Conservation (phyloP, 2,888 invertebrate genomes). For the Tromatobia lineatoria region DNA sequence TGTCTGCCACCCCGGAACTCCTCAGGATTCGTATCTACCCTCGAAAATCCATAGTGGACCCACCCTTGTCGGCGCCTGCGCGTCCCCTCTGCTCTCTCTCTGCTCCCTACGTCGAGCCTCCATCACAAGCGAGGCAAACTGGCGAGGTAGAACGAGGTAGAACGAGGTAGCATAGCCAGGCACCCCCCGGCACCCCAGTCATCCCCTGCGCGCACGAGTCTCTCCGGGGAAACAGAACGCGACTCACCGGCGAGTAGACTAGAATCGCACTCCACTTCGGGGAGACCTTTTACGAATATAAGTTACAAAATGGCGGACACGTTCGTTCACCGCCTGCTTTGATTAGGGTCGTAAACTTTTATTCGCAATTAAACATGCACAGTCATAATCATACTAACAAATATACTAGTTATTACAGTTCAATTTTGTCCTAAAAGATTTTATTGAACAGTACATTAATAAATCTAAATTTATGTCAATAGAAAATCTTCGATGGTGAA, state of each 20-base stretch:
- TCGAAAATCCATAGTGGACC: slow-evolving; percentile 85
- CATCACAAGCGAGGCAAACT: slow-evolving; percentile 49
- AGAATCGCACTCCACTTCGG: slow-evolving; percentile 69
- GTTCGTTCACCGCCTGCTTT: slow-evolving; percentile 50
- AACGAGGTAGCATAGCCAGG: slow-evolving; percentile 30
- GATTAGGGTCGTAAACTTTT: slow-evolving; percentile 21
- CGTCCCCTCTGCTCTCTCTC: slow-evolving; percentile 68
- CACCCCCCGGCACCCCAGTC: slow-evolving; percentile 47
- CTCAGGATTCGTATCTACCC: slow-evolving; percentile 80
- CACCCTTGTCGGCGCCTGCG: slow-evolving; percentile 83
- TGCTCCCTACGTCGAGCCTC: slow-evolving; percentile 38
- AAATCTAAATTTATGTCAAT: no score
- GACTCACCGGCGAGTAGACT: slow-evolving; percentile 43
- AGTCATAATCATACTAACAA: no score
- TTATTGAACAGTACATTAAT: no score
- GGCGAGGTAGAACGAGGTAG: slow-evolving; percentile 38
- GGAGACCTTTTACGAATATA: slow-evolving; percentile 73
- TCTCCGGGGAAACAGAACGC: slow-evolving; percentile 47
- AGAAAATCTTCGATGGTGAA: no score
- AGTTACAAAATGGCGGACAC: slow-evolving; percentile 78
- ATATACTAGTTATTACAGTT: no score
- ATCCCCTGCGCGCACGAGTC: slow-evolving; percentile 60
- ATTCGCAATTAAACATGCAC: slow-evolving; percentile 12
- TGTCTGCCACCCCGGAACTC: slow-evolving; percentile 82
- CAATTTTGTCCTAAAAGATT: no score